Conservation (phyloP, 2,113 vertebrate species). For the Balaeniceps rex region DNA sequence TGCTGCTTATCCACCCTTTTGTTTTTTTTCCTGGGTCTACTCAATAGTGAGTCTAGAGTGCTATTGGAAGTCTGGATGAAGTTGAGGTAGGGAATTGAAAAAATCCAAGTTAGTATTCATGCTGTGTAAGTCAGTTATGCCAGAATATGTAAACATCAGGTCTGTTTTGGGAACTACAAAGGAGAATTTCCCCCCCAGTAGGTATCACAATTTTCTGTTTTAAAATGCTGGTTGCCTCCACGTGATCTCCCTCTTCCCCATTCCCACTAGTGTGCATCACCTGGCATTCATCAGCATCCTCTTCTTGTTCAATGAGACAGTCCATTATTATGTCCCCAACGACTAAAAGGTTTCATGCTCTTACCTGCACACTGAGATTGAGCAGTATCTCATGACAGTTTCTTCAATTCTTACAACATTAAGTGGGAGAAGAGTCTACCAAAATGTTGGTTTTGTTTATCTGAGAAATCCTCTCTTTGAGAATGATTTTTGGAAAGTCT, state of each 20-base stretch:
- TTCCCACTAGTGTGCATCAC: neutral
- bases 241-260: neutral
- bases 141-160: neutral
- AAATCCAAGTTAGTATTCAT: neutral
- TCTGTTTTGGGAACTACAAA: neutral
- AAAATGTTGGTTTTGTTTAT: neutral
- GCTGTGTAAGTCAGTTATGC: neutral
- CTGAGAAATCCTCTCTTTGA: neutral
- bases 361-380: neutral
- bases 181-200: neutral
- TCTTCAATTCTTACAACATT: neutral
- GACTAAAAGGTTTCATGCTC: neutral
- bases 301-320: neutral
- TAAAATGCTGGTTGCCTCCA: neutral
- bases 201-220: neutral
- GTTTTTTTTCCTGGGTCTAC: neutral
- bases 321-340: neutral
- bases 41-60: neutral
- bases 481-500: slow-evolving; percentile 10
- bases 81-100: neutral
- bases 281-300: neutral
- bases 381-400: neutral
- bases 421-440: neutral
- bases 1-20: neutral
- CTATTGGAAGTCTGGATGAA: neutral